Conservation (phyloP, 1,140 invertebrate species). For the Popillia japonica region DNA sequence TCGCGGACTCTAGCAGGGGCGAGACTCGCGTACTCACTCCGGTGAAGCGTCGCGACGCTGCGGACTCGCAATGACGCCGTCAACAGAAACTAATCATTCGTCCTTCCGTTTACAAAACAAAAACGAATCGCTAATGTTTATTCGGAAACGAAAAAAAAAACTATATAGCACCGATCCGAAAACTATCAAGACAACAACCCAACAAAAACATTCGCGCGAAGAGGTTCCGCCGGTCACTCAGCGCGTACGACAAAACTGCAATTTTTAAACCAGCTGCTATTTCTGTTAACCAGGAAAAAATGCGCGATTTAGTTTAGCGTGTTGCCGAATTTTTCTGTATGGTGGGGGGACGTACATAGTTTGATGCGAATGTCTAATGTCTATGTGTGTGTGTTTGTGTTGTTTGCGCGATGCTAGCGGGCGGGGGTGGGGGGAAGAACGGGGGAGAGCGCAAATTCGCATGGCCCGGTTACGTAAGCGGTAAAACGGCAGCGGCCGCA, state of each 20-base stretch:
- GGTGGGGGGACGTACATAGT: too few relatives aligned
- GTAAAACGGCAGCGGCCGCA: slow-evolving; percentile 32
- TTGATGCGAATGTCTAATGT: too few relatives aligned
- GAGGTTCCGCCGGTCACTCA: slow-evolving; percentile 38
- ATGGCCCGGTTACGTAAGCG: slow-evolving; percentile 51
- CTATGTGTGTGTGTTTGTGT: too few relatives aligned
- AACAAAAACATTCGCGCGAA: too few relatives aligned
- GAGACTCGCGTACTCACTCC: too few relatives aligned
- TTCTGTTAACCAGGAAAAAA: slow-evolving; percentile 59
- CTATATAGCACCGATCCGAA: neutral
- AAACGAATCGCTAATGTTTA: slow-evolving; percentile 43
- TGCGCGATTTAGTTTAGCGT: slow-evolving; percentile 47
- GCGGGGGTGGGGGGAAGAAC: neutral
- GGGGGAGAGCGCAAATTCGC: slow-evolving; percentile 42
- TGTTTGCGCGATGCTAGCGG: slow-evolving; percentile 35
- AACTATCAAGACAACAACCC: neutral
- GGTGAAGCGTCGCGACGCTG: neutral
- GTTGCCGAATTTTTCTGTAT: slow-evolving; percentile 50
- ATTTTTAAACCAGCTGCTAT: slow-evolving; percentile 54
- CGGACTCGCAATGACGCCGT: slow-evolving; percentile 34
- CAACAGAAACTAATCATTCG: neutral
- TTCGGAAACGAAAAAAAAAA: slow-evolving; percentile 37
- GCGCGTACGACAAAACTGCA: slow-evolving; percentile 42
- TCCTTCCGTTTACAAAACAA: neutral
- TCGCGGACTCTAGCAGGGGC: too few relatives aligned